These are phyloP conservation scores for Zalophus californianus DNA, from an alignment of 2,797 vertebrate genomes.

Conservation along the genomic window DNA sequence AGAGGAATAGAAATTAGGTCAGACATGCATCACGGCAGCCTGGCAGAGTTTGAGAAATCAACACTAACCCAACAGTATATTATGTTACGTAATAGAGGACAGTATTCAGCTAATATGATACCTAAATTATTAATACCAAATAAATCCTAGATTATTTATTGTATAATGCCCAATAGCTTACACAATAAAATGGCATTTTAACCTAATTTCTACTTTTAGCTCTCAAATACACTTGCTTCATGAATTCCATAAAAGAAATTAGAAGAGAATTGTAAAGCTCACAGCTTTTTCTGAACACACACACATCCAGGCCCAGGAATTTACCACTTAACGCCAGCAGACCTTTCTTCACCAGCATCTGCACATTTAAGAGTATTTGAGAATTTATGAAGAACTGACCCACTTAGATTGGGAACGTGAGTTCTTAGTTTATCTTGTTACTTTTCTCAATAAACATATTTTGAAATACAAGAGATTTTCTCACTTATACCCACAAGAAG, in stretches of 20 bases:
- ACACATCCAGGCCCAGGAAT: not conserved
- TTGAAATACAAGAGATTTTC: slow-evolving; percentile 50
- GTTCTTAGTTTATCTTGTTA: not conserved
- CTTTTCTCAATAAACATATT: slow-evolving; percentile 31
- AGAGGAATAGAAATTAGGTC: slow-evolving; percentile 86
- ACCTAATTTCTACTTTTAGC: slow-evolving; percentile 87
- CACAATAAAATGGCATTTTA: slow-evolving; percentile 82
- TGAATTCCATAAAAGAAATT: slow-evolving; percentile 15
- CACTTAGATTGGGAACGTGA: not conserved
- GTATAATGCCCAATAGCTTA: slow-evolving; percentile 82
- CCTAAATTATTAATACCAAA: slow-evolving; percentile 83
- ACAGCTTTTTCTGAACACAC: not conserved
- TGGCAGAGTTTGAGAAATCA: slow-evolving; percentile 81
- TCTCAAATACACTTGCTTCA: slow-evolving; percentile 63
- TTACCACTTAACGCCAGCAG: not conserved
- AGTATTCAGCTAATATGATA: slow-evolving; percentile 81
- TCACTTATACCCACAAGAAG: slow-evolving; percentile 12
- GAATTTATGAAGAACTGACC: not conserved
- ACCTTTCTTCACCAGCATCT: not conserved
- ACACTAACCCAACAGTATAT: slow-evolving; percentile 79
- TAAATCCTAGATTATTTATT: slow-evolving; percentile 85
- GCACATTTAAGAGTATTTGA: not conserved
- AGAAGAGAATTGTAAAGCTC: not conserved
- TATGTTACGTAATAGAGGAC: slow-evolving; percentile 79
- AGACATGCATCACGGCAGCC: slow-evolving; percentile 85